A percentile compares a stretch with the other conserved stretches of the same genome.
These are phyloP conservation scores for Microctonus aethiopoides DNA, from an alignment of 2,888 invertebrate genomes.

Conservation along the genomic window DNA sequence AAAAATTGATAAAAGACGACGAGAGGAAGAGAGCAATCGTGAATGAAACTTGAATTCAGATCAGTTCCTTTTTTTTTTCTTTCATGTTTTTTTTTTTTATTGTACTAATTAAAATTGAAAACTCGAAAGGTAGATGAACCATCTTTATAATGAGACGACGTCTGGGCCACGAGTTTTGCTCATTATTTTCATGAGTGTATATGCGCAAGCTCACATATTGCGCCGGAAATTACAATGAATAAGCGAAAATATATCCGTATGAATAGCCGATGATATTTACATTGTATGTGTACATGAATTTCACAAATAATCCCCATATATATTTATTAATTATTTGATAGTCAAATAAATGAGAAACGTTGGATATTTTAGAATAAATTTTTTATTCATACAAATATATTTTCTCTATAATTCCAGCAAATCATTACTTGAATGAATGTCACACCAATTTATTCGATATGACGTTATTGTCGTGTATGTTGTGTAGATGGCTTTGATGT, in stretches of 20 bases:
- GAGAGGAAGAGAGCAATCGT: background rate
- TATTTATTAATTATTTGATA: too few relatives aligned
- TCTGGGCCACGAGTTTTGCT: conserved; percentile 46
- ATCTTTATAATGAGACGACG: conserved; percentile 54
- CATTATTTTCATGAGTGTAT: conserved; percentile 43
- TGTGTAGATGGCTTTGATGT: background rate
- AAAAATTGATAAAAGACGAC: background rate
- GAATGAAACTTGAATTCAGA: conserved; percentile 11
- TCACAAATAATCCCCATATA: too few relatives aligned
- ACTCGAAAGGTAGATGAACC: conserved; percentile 50
- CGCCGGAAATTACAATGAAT: background rate
- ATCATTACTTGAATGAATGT: background rate
- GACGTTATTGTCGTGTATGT: background rate
- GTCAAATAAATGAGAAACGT: too few relatives aligned
- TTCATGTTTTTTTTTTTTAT: conserved; percentile 37
- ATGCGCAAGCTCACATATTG: background rate
- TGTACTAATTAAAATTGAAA: conserved; percentile 57
- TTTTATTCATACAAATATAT: too few relatives aligned
- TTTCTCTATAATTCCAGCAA: background rate
- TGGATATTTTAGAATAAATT: too few relatives aligned
- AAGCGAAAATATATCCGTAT: background rate
- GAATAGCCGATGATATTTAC: too few relatives aligned
- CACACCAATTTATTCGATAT: background rate
- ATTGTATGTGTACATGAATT: too few relatives aligned
- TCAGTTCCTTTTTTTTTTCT: background rate